phyloP scores from a whole-genome alignment of 1,140 invertebrate species.

The Rhizoglyphus robini region DNA sequence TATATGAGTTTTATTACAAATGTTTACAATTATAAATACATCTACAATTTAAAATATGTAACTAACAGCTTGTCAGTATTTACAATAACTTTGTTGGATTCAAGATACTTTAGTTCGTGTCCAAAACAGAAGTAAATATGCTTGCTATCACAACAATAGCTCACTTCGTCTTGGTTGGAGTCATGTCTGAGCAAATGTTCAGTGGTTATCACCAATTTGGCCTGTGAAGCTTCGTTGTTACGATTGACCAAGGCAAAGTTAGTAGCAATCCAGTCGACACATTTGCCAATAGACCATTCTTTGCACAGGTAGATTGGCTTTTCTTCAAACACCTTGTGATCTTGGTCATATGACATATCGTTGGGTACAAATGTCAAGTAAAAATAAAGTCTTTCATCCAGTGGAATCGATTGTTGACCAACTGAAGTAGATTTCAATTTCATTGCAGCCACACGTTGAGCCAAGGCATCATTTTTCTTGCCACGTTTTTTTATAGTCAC shows the following conservation, averaged over 20 bases:
- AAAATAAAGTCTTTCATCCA: slow-evolving; percentile 19
- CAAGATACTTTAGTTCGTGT: background rate
- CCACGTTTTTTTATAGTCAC: slow-evolving; percentile 11
- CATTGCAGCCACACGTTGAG: slow-evolving; percentile 19
- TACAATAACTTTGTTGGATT: background rate
- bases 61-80: slow-evolving; percentile 9
- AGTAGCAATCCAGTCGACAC: slow-evolving; percentile 19
- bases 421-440: slow-evolving; percentile 17
- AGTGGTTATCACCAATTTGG: slow-evolving; percentile 14
- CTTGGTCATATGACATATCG: background rate
- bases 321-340: background rate
- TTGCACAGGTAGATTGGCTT: slow-evolving; percentile 15
- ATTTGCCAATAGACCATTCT: slow-evolving; percentile 21
- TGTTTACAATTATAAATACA: no score
- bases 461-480: slow-evolving; percentile 20
- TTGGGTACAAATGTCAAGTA: slow-evolving; percentile 4
- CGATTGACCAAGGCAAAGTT: slow-evolving; percentile 13
- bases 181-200: background rate
- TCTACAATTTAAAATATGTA: slow-evolving; percentile 12
- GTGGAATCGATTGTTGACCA: slow-evolving; percentile 16
- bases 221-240: background rate
- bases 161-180: background rate
- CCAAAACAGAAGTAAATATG: background rate
- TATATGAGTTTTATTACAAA: no score
- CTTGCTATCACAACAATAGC: background rate